These are phyloP conservation scores for Pseudochirops corinnae DNA, from an alignment of 2,797 vertebrate species.

Conservation along the genomic window DNA sequence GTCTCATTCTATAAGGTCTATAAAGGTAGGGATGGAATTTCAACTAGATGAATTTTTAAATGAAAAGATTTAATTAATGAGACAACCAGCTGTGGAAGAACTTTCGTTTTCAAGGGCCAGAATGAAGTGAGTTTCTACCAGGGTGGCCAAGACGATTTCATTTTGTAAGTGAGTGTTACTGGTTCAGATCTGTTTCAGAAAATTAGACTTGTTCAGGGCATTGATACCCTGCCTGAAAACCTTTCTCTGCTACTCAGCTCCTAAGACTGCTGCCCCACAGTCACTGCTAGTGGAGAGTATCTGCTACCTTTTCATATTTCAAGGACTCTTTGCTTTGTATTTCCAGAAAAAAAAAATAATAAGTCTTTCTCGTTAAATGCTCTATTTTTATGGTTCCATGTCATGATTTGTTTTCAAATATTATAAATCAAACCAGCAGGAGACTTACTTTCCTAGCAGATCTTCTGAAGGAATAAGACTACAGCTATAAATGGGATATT, in stretches of 20 bases:
- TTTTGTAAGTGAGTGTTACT: neutral
- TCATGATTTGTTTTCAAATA: conserved; percentile 42
- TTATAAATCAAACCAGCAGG: conserved; percentile 18
- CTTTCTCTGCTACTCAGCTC: neutral
- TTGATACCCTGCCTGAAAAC: neutral
- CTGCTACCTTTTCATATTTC: neutral
- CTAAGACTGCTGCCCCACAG: neutral
- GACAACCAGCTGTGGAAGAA: neutral
- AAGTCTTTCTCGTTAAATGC: conserved; percentile 13
- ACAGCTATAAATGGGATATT: conserved; percentile 42
- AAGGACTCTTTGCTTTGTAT: conserved; percentile 12
- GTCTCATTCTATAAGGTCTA: neutral
- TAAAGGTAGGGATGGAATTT: neutral
- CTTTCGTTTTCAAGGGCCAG: neutral
- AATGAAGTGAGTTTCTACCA: neutral
- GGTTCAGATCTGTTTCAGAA: neutral
- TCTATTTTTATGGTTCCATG: conserved; percentile 12
- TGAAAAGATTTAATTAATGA: neutral
- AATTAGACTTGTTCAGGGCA: neutral
- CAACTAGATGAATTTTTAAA: neutral
- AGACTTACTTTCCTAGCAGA: conserved; percentile 41
- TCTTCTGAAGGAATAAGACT: conserved; percentile 55
- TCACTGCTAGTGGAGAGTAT: neutral
- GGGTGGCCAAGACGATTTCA: neutral
- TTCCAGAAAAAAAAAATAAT: conserved; percentile 13